A percentile compares a stretch with the other conserved stretches of the same genome.
Evolutionary conservation across 1,140 invertebrate species (phyloP).

Genomic region (Ooceraea biroi): DNA sequence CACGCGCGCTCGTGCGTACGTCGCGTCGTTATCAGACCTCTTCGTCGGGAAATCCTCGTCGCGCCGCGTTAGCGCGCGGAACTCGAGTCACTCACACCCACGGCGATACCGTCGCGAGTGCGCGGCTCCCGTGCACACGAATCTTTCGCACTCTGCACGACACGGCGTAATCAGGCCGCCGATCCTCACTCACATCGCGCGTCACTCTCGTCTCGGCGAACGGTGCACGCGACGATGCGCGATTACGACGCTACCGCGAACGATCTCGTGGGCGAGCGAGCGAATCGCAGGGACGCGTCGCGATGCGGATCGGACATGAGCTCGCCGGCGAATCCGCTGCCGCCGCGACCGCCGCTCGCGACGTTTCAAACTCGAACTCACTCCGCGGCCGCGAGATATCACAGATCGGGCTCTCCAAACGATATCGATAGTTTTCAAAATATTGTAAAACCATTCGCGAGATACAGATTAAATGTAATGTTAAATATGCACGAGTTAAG

Average conservation of each 20-base stretch:
- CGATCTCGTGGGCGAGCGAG: neutral
- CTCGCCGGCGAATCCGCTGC: neutral
- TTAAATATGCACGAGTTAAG: too few relatives aligned
- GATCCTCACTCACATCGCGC: conserved; percentile 21
- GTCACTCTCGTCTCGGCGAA: neutral
- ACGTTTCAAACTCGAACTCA: too few relatives aligned
- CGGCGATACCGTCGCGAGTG: neutral
- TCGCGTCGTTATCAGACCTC: conserved; percentile 36
- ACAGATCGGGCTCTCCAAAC: too few relatives aligned
- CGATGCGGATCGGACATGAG: neutral
- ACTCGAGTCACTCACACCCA: neutral
- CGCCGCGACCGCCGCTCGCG: neutral
- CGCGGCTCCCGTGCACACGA: neutral
- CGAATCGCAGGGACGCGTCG: neutral
- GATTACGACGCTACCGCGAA: neutral
- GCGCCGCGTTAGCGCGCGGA: neutral
- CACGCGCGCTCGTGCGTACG: neutral
- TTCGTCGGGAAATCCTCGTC: neutral
- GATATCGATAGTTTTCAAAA: too few relatives aligned
- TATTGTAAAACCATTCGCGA: too few relatives aligned
- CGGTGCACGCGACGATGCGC: conserved; percentile 24
- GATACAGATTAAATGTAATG: too few relatives aligned
- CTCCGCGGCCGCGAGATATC: too few relatives aligned
- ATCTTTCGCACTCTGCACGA: neutral
- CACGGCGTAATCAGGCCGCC: neutral